Base-by-base conservation (phyloP, 92 coral and sea anemone genomes). In the Phenganax subtilis region DNA sequence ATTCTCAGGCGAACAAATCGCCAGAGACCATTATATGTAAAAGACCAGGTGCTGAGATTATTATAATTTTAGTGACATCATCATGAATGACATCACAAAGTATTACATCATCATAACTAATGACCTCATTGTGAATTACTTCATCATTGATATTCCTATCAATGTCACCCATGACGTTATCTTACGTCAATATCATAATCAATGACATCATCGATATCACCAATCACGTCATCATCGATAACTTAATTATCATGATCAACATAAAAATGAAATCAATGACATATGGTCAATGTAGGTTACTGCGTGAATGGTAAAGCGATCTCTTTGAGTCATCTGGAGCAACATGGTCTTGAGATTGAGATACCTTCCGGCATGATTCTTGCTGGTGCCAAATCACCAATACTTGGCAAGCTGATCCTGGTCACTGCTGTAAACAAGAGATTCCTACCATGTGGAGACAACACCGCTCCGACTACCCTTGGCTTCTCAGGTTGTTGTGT, bases 351-450 rank as follows among this genome's bases (percentile, higher is more conserved):
- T 12, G 86, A 74, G 12, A 75, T 88, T 29, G 94, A 92, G 31
- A 82, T 88, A 27, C 96, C 97, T 30, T 84, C 92, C 16, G 90
- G 91, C 0, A 90, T 88, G 88, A 86, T 88, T 8, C 90, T 94
- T n/a, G 98, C 91, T 56, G 98, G 98, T 84, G 90, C 93, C 8
- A 94, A 94, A 80, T 94, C 98, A 31, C 98, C 98, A 3, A 68
- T 91, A 83, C 89, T 94, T 15, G 97, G 94, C 27, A 93, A 93
- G 28, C 88, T 89, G 72, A 89, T 89, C 71, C 87, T 94, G 57
- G 98, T 94, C 12, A 97, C 96, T 0, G 97, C 93, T 30, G 98
- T 94, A n/a, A 97, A 94, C 87, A 92, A 89, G 76, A 86, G 98
- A 58, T 94, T 90, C 72, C 93, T 94, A 74, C 98, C 98, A 7